phyloP scores from a whole-genome alignment of 2,888 invertebrate species.

The Cyclophora punctaria region DNA sequence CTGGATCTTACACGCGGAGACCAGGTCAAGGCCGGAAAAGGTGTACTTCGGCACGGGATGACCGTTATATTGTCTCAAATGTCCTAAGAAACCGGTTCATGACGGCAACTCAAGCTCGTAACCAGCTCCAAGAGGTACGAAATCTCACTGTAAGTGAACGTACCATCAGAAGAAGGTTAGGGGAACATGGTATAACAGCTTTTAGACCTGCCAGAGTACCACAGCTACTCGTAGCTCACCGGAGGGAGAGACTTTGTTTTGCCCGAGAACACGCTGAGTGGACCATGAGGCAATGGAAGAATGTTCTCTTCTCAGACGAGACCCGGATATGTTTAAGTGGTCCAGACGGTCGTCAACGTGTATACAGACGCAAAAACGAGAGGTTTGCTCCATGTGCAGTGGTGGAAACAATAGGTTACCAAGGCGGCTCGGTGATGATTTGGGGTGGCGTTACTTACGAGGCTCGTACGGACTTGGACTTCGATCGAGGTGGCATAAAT shows the following conservation, averaged over 20 bases:
- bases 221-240: neutral
- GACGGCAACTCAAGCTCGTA: constrained; percentile 3
- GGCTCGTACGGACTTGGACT: neutral
- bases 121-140: constrained; percentile 2
- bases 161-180: constrained; percentile 1
- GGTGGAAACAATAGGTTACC: neutral
- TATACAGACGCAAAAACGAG: neutral
- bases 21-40: too few relatives aligned
- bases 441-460: neutral
- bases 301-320: neutral
- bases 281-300: constrained; percentile 2
- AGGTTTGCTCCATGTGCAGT: neutral
- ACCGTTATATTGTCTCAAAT: too few relatives aligned
- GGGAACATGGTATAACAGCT: constrained; percentile 4
- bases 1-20: too few relatives aligned
- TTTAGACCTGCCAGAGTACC: constrained; percentile 5
- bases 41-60: too few relatives aligned
- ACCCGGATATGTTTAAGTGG: too few relatives aligned
- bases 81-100: neutral
- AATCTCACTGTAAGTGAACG: constrained; percentile 5
- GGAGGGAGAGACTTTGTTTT: constrained; percentile 1
- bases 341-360: too few relatives aligned
- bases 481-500: neutral
- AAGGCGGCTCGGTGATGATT: neutral
- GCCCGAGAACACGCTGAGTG: constrained; percentile 9